These are phyloP conservation scores for Oligia latruncula DNA, from an alignment of 2,888 invertebrate species.

Conservation along the genomic window DNA sequence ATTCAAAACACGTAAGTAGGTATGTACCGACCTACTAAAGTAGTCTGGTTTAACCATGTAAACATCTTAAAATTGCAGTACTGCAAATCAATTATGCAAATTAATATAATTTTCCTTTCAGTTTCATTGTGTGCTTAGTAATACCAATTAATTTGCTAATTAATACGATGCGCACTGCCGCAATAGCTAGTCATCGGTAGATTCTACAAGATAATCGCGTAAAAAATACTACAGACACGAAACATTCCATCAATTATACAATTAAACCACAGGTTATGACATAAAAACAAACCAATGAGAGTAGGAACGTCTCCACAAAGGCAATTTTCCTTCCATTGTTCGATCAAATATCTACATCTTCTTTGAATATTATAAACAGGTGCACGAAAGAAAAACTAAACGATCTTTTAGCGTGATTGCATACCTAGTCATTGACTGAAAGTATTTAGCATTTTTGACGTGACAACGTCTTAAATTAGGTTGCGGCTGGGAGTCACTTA, in stretches of 20 bases:
- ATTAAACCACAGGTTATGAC: constrained; percentile 68
- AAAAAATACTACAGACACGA: constrained; percentile 70
- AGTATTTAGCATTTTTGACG: not conserved
- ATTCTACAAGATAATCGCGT: constrained; percentile 41
- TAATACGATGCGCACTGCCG: constrained; percentile 42
- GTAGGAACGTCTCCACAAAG: constrained; percentile 47
- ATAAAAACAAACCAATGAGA: constrained; percentile 62
- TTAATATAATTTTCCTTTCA: constrained; percentile 45
- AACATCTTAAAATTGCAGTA: constrained; percentile 7
- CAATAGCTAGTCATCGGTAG: constrained; percentile 43
- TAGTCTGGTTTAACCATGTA: constrained; percentile 17
- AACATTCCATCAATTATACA: constrained; percentile 73
- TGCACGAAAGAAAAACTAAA: constrained; percentile 41
- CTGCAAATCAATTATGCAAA: constrained; percentile 45
- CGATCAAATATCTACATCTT: constrained; percentile 22
- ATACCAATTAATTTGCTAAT: constrained; percentile 50
- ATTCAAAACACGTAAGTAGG: not conserved
- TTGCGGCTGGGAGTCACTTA: too few species aligned
- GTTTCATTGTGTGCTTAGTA: constrained; percentile 33
- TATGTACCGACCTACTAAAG: not conserved
- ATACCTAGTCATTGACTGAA: not conserved
- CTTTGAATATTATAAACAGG: constrained; percentile 43
- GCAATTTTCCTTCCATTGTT: constrained; percentile 72
- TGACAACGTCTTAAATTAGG: too few species aligned
- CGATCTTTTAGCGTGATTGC: constrained; percentile 29